Base-by-base conservation (phyloP, 2,113 vertebrate species). In the Poicephalus meyeri region DNA sequence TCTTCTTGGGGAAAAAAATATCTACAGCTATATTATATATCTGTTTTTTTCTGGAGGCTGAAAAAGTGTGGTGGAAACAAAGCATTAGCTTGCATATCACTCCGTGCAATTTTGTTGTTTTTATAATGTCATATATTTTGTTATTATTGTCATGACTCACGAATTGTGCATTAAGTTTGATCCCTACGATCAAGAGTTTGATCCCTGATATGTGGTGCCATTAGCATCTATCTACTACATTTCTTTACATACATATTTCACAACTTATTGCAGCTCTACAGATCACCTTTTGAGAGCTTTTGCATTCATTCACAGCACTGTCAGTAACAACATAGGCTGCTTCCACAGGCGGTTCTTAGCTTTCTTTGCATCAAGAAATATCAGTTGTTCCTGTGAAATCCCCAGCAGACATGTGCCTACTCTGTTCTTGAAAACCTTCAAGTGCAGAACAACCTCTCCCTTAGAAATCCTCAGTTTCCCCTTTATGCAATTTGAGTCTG, bases 1-100 rank as follows among this genome's bases (percentile, higher is more conserved):
- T 24, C 65, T 47, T 53, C 16, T 1, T 1, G 0, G 6, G 9
- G 10, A 0, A 2, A 7, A 18, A 7, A 18, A 19, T 6, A 26
- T 24, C 37, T 74, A 33, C 10, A 79, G 20, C 9, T 16, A 10
- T 49, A 44, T 9, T 39, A 17, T 11, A 10, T 8, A 31, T 46
- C 13, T 82, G 31, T 7, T 8, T 3, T 25, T 80, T 9, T 33
- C 49, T 52, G 33, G 29, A 80, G 49, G 29, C 33, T 18, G n/a
- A 89, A 28, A 77, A 83, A 72, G 9, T 11, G 25, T 65, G 17
- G 16, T 21, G 26, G 56, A 83, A 42, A 61, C 7, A 42, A 89
- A 60, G 31, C 8, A 2, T 17, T 28, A 49, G 16, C 49, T 88
- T 12, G 6, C 37, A 8, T 26, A 52, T 18, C 49, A 69, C 23